Conservation (phyloP, 37 sponge, comb jelly and placozoan species). For the Geodia barretti region DNA sequence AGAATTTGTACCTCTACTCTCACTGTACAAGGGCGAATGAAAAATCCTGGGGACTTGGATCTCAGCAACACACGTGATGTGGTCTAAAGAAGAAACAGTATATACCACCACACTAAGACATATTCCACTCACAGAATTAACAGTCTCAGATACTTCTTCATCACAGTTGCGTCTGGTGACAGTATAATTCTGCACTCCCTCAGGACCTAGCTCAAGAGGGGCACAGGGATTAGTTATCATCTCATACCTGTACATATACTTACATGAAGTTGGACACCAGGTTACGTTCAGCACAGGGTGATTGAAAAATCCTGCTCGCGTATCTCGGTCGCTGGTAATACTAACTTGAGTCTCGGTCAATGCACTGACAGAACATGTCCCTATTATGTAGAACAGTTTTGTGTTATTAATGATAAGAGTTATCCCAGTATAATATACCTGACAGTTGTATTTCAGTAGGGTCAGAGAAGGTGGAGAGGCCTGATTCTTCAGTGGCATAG, state of each 20-base stretch:
- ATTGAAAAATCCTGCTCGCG: neutral
- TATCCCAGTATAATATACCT: neutral
- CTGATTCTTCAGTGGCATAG: neutral
- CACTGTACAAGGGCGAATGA: neutral
- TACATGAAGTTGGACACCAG: neutral
- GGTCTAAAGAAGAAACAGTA: neutral
- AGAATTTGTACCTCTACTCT: neutral
- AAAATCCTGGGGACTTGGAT: neutral
- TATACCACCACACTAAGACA: neutral
- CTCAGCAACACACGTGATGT: neutral
- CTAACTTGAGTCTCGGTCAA: neutral
- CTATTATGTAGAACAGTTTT: neutral
- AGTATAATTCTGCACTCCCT: neutral
- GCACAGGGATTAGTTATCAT: neutral
- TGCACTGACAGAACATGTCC: neutral
- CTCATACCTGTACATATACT: neutral
- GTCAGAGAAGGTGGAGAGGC: neutral
- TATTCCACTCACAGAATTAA: neutral
- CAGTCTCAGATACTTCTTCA: neutral
- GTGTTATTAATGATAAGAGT: neutral
- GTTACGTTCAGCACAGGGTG: neutral
- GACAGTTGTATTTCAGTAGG: neutral
- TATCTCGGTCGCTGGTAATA: neutral
- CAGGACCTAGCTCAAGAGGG: neutral
- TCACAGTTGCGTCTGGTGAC: neutral